phyloP scores from a whole-genome alignment of 1,140 invertebrate genomes.

The Drosophila sturtevanti region DNA sequence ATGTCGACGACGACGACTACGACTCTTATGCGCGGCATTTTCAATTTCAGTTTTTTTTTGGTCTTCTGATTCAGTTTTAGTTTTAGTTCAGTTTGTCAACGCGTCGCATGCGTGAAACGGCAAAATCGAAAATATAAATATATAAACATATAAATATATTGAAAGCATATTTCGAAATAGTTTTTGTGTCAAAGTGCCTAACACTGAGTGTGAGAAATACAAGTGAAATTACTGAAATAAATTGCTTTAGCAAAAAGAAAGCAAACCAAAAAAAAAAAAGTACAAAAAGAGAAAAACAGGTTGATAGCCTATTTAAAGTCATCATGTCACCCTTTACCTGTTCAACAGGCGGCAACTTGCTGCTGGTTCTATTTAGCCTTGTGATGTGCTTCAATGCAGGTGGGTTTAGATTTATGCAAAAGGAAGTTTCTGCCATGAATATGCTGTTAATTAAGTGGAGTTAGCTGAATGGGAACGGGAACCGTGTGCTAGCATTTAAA shows the following conservation, averaged over 20 bases:
- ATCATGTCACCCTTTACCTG: conserved; percentile 51
- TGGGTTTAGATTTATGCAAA: conserved; percentile 28
- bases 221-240: conserved; percentile 13
- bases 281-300: not conserved
- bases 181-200: conserved; percentile 27
- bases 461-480: conserved; percentile 16
- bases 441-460: conserved; percentile 63
- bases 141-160: not conserved
- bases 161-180: not conserved
- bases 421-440: conserved; percentile 29
- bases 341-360: conserved; percentile 48
- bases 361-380: conserved; percentile 52
- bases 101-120: conserved; percentile 67
- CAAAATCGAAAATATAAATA: not conserved
- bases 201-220: conserved; percentile 9
- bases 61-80: conserved; percentile 28
- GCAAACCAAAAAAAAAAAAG: conserved; percentile 1
- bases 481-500: conserved; percentile 49
- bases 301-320: conserved; percentile 3
- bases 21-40: conserved; percentile 21
- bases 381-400: conserved; percentile 61
- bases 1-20: not conserved
- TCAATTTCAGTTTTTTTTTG: conserved; percentile 44
- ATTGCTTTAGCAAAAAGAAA: not conserved
- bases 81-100: conserved; percentile 75